Percentiles rank a stretch among this genome's conserved stretches.
Evolutionary conservation across 2,113 vertebrate species (phyloP).

Genomic region (Cochlearius cochlearius): DNA sequence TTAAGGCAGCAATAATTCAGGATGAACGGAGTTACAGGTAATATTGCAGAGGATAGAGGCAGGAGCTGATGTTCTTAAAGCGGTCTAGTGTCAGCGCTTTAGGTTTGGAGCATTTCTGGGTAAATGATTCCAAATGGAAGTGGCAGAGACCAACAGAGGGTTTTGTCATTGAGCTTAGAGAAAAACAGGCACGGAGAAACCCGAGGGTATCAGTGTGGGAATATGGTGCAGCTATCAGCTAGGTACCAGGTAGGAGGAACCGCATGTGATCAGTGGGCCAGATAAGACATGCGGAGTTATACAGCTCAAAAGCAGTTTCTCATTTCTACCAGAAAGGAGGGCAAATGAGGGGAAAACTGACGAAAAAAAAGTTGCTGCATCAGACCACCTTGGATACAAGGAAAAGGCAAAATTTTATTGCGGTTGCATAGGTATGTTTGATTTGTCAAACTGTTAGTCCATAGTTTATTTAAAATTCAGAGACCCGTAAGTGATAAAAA

Average conservation of each 20-base stretch:
- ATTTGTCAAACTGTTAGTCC: not conserved
- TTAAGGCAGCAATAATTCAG: not conserved
- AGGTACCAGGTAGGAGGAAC: not conserved
- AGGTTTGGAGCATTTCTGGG: not conserved
- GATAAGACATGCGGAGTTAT: not conserved
- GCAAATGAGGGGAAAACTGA: not conserved
- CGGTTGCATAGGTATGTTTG: not conserved
- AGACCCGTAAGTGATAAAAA: not conserved
- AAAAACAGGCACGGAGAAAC: not conserved
- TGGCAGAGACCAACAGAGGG: not conserved
- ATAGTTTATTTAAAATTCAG: not conserved
- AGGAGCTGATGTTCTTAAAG: not conserved
- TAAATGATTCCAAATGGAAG: not conserved
- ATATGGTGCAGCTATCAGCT: not conserved
- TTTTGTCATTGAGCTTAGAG: not conserved
- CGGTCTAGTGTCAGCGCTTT: not conserved
- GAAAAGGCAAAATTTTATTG: not conserved
- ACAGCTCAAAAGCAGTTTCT: not conserved
- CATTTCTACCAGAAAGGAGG: not conserved
- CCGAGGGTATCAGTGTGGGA: fast-evolving
- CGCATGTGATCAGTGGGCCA: fast-evolving
- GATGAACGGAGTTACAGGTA: not conserved
- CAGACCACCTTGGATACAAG: not conserved
- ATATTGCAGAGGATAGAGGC: not conserved
- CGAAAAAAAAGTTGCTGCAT: not conserved